These are phyloP conservation scores for Luffia ferchaultella DNA, from an alignment of 2,888 invertebrate species.

Conservation along the genomic window DNA sequence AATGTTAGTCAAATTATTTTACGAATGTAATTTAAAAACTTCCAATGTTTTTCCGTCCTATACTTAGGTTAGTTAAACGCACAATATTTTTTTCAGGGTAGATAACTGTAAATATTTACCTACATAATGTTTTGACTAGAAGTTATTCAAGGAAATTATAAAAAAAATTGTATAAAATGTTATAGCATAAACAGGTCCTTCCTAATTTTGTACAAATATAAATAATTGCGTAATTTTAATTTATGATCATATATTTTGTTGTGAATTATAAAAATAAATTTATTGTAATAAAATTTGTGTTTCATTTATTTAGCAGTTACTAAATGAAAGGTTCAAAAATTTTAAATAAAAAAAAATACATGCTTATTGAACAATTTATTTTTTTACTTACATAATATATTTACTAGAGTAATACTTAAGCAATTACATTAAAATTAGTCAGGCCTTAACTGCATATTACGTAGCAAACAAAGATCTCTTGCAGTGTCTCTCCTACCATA, in stretches of 20 bases:
- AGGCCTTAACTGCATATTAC: slow-evolving; percentile 78
- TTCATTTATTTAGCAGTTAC: not conserved
- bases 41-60: not conserved
- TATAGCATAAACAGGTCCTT: not conserved
- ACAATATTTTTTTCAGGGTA: too few species aligned
- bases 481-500: slow-evolving; percentile 86
- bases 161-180: not conserved
- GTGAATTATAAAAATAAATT: not conserved
- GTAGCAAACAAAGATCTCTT: slow-evolving; percentile 84
- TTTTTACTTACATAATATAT: not conserved
- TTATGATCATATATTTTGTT: not conserved
- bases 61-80: too few species aligned
- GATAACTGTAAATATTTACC: too few species aligned
- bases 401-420: too few species aligned
- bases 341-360: not conserved
- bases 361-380: not conserved
- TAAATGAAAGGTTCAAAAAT: too few species aligned
- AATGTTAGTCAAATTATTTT: not conserved
- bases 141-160: too few species aligned
- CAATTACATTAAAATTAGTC: not conserved
- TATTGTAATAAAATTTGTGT: not conserved
- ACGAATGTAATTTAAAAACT: not conserved
- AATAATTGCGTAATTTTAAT: too few species aligned
- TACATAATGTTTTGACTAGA: too few species aligned
- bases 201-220: not conserved